A percentile compares a stretch with the other conserved stretches of the same genome.
Evolutionary conservation across 53 echinoderm and acorn worm species (phyloP).

Genomic region (Temnopleurus reevesii): DNA sequence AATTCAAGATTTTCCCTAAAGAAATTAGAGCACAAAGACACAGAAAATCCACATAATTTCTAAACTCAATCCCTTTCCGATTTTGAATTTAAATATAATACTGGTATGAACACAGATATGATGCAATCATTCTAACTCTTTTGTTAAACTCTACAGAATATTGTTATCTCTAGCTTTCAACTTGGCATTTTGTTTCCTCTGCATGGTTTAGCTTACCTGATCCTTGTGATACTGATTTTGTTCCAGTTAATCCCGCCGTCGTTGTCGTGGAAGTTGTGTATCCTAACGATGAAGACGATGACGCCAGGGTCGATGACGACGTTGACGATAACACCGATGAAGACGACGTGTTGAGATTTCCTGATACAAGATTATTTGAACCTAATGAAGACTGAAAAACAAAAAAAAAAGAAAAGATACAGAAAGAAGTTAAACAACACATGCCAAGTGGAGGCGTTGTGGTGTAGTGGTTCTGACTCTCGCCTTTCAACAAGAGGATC

Average conservation of each 20-base stretch:
- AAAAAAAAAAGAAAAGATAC: neutral
- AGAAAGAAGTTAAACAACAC: neutral
- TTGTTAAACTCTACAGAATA: no score
- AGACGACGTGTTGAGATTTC: neutral
- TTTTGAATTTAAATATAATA: no score
- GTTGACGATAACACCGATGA: neutral
- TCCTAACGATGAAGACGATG: conserved; percentile 56
- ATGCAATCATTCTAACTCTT: no score
- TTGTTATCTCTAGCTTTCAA: neutral
- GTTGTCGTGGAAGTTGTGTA: conserved; percentile 28
- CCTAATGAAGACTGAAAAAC: conserved; percentile 47
- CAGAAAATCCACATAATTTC: no score
- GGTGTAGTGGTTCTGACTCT: no score
- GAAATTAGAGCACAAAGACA: no score
- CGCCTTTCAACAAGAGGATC: no score
- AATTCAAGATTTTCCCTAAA: no score
- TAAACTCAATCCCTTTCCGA: no score
- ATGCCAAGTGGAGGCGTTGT: no score
- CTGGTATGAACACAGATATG: no score
- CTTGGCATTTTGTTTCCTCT: neutral
- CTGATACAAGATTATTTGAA: conserved; percentile 37
- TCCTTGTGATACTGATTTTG: conserved; percentile 46
- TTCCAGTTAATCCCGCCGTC: conserved; percentile 9
- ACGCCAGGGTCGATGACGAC: neutral
- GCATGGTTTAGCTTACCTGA: no score